phyloP scores from a whole-genome alignment of 2,797 vertebrate genomes.

The Ctenopoma multispine region DNA sequence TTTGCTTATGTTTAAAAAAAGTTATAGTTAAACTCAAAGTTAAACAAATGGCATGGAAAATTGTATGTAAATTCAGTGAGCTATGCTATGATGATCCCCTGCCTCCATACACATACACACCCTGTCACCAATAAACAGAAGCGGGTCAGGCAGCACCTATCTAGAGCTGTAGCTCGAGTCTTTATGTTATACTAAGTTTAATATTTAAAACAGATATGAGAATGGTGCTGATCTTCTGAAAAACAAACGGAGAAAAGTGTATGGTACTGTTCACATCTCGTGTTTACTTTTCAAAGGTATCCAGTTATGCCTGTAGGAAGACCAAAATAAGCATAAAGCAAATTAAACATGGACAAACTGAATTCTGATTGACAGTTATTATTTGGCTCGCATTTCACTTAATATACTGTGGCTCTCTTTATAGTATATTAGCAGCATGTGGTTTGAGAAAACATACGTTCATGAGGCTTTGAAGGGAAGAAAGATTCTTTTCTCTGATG shows the following conservation, averaged over 20 bases:
- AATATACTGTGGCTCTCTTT: conserved; percentile 57
- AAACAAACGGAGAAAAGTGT: conserved; percentile 3
- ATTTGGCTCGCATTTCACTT: conserved; percentile 60
- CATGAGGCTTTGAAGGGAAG: conserved; percentile 65
- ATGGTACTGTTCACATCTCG: background rate
- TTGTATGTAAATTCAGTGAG: too few relatives aligned
- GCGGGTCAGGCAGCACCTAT: too few relatives aligned
- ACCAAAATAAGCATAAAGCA: conserved; percentile 20
- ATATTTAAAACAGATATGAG: conserved; percentile 1
- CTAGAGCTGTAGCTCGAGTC: too few relatives aligned
- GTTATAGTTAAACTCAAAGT: too few relatives aligned
- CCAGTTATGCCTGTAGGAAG: conserved; percentile 12
- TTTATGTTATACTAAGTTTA: background rate
- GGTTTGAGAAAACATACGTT: conserved; percentile 69
- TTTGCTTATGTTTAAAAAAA: too few relatives aligned
- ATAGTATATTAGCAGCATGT: conserved; percentile 71
- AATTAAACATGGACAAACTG: conserved; percentile 40
- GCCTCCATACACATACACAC: too few relatives aligned
- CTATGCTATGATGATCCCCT: too few relatives aligned
- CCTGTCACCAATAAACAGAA: too few relatives aligned
- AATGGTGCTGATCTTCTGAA: background rate
- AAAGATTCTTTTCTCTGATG: conserved; percentile 62
- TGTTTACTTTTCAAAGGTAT: conserved; percentile 5
- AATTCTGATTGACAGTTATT: conserved; percentile 53
- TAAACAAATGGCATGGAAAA: too few relatives aligned